Evolutionary conservation across 1,140 invertebrate species (phyloP).

Genomic region (Saccostrea cuccullata): DNA sequence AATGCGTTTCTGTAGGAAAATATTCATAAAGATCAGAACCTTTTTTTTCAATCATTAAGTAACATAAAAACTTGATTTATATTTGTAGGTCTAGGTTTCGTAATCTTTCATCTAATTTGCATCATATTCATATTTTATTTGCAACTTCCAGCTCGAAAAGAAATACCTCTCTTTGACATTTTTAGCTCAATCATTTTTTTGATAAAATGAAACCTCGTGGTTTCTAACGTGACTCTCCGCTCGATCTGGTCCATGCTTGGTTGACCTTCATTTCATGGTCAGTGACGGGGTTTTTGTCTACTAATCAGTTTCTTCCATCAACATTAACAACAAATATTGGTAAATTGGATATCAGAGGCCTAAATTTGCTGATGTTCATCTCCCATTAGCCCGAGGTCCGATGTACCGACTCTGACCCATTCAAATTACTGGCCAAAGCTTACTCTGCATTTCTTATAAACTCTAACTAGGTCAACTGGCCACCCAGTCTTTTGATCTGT

Average conservation of each 20-base stretch:
- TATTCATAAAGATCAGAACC: too few species aligned
- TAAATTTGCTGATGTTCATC: neutral
- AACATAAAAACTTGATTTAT: too few species aligned
- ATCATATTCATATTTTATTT: too few species aligned
- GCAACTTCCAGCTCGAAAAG: too few species aligned
- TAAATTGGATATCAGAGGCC: neutral
- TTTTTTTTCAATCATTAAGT: too few species aligned
- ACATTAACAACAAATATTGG: neutral
- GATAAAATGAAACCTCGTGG: too few species aligned
- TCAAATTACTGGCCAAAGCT: neutral
- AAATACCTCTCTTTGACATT: too few species aligned
- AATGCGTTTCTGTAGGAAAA: too few species aligned
- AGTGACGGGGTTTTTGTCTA: neutral
- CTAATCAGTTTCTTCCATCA: neutral
- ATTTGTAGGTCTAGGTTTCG: too few species aligned
- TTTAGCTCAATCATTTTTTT: too few species aligned
- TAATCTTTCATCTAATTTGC: too few species aligned
- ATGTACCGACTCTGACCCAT: neutral
- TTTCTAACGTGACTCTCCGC: neutral
- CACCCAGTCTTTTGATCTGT: neutral
- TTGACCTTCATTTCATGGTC: neutral
- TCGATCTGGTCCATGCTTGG: neutral
- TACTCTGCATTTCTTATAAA: neutral
- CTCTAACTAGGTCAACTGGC: neutral
- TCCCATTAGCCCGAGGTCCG: neutral